phyloP scores from a whole-genome alignment of 2,888 invertebrate species.

The Myopa tessellatipennis region DNA sequence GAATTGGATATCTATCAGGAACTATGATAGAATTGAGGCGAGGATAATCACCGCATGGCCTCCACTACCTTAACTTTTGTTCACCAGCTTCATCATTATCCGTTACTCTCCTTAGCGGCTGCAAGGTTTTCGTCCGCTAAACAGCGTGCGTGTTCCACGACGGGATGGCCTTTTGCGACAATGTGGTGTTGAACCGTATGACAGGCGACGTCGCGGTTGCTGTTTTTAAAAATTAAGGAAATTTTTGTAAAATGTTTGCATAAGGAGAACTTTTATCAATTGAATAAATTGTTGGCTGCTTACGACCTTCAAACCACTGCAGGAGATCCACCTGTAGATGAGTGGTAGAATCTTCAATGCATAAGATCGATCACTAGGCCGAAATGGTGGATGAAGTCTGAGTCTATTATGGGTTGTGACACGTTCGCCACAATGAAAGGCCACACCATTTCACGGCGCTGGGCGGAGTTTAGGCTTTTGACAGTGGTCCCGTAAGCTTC shows the following conservation, averaged over 20 bases:
- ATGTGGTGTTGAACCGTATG: conserved; percentile 42
- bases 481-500: no score
- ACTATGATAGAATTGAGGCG: background rate
- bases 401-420: conserved; percentile 42
- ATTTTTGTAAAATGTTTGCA: no score
- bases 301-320: no score
- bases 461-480: background rate
- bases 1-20: background rate
- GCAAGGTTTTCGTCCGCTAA: conserved; percentile 52
- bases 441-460: no score
- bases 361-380: conserved; percentile 41
- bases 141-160: conserved; percentile 44
- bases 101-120: conserved; percentile 40
- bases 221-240: background rate
- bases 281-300: conserved; percentile 9
- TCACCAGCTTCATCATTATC: conserved; percentile 50
- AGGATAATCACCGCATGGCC: conserved; percentile 52
- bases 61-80: conserved; percentile 47
- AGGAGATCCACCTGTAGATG: background rate
- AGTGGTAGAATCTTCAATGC: conserved; percentile 8
- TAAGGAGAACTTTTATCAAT: background rate
- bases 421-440: conserved; percentile 39
- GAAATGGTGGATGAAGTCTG: conserved; percentile 43
- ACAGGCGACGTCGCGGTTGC: background rate
- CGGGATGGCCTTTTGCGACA: conserved; percentile 40